Percentiles rank a stretch among this genome's conserved stretches.
Evolutionary conservation across 2,888 invertebrate genomes (phyloP).

Genomic region (Polyploca ridens): DNA sequence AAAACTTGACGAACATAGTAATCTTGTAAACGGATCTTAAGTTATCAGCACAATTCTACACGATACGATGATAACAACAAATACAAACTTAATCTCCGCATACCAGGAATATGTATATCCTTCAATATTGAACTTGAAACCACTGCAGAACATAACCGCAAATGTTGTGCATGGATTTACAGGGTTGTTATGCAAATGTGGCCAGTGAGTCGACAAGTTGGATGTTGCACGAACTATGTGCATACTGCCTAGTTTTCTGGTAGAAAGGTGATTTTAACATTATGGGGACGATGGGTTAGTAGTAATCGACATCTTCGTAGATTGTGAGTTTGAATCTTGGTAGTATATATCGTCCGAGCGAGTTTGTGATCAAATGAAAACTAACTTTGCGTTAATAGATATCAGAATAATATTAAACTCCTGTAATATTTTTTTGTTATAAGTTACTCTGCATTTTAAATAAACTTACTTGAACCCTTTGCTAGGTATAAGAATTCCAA

Average conservation of each 20-base stretch:
- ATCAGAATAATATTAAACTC: no score
- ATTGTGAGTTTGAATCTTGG: no score
- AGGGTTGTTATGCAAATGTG: conserved; percentile 32
- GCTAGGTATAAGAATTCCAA: no score
- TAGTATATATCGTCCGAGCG: no score
- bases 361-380: background rate
- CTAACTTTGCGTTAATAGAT: background rate
- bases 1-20: no score
- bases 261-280: conserved; percentile 10
- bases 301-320: no score
- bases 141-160: background rate
- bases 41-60: no score
- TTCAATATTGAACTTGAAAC: conserved; percentile 3
- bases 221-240: conserved; percentile 29
- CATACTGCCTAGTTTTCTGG: conserved; percentile 16
- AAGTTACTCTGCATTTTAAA: no score
- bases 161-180: conserved; percentile 14
- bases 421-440: no score
- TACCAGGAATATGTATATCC: background rate
- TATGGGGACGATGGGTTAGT: background rate
- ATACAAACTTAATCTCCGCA: background rate
- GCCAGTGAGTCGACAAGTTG: conserved; percentile 31
- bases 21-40: no score
- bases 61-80: background rate
- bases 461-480: no score